These are phyloP conservation scores for Nemotelus pantherinus DNA, from an alignment of 2,888 invertebrate genomes.

Conservation along the genomic window DNA sequence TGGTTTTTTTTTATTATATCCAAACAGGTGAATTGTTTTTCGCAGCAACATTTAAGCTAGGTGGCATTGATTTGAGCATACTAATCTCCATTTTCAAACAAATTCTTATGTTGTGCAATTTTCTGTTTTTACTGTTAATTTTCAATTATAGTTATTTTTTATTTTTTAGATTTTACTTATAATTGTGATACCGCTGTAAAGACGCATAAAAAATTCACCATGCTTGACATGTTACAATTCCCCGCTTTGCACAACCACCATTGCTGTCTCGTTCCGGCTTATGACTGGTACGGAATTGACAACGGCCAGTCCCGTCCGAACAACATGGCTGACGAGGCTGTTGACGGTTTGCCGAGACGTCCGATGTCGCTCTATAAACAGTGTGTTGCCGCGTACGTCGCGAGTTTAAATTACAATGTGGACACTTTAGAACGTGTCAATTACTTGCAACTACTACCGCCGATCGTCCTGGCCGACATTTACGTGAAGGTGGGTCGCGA, in stretches of 20 bases:
- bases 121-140: no score
- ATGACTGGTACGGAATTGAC: neutral
- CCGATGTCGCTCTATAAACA: slow-evolving; percentile 59
- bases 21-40: no score
- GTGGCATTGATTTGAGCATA: no score
- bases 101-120: no score
- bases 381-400: slow-evolving; percentile 59
- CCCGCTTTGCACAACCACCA: slow-evolving; percentile 38
- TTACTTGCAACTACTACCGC: slow-evolving; percentile 60
- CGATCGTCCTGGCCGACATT: slow-evolving; percentile 62
- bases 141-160: no score
- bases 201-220: slow-evolving; percentile 11
- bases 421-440: slow-evolving; percentile 58
- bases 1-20: neutral
- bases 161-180: no score
- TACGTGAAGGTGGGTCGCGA: slow-evolving; percentile 61
- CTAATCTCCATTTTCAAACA: no score
- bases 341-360: slow-evolving; percentile 54
- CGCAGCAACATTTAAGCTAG: no score
- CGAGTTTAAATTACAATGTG: slow-evolving; percentile 60
- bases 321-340: slow-evolving; percentile 52
- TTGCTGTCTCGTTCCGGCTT: slow-evolving; percentile 34
- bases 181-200: slow-evolving; percentile 10
- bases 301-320: slow-evolving; percentile 30
- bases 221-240: slow-evolving; percentile 42